Evolutionary conservation across 2,113 vertebrate species (phyloP), one percentile per base, ranked within the genome.

Genomic region (Fregata magnificens): DNA sequence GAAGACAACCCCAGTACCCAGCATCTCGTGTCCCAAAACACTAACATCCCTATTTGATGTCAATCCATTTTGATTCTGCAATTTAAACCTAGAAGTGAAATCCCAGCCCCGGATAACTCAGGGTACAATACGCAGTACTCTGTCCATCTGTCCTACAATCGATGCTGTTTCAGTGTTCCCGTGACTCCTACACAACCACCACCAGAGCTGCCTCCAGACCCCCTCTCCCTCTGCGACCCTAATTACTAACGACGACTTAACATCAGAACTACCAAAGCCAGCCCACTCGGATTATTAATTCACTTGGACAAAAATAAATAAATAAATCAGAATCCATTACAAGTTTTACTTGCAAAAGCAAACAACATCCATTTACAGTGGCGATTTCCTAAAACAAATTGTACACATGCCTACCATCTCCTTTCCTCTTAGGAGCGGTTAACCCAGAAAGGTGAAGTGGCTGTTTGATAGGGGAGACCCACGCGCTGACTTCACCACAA

Each of bases 81-180:
- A 9, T 25, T 69, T 3, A 29, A 72, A 17, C 1, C 63, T 0
- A 16, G 55, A 25, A 87, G 25, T 8, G 28, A 58, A 70, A 49
- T 3, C 45, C 74, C 56, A 70, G 79, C 38, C 34, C 10, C 0
- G 3, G 40, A 12, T 38, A 62, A 22, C 32, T 19, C 29, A 0
- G 29, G 28, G 5, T 47, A 11, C 31, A 6, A 15, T 2, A 9
- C 7, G 2, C 78, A 56, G 32, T 3, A 28, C 25, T n/a, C 11
- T 18, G 9, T 29, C 62, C 9, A 26, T 42, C 55, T 16, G 67
- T 47, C 77, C 21, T 4, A 21, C 58, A 12, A 0, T 0, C 7
- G 0, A 5, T 0, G n/a, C 21, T 9, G 66, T 2, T 28, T 4
- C 36, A 7, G 6, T 1, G 7, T 10, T 52, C 36, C 77, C 0